Evolutionary conservation across 2,797 vertebrate species (phyloP), one percentile per base, ranked within the genome.

Genomic region (Phylloscopus collybita): DNA sequence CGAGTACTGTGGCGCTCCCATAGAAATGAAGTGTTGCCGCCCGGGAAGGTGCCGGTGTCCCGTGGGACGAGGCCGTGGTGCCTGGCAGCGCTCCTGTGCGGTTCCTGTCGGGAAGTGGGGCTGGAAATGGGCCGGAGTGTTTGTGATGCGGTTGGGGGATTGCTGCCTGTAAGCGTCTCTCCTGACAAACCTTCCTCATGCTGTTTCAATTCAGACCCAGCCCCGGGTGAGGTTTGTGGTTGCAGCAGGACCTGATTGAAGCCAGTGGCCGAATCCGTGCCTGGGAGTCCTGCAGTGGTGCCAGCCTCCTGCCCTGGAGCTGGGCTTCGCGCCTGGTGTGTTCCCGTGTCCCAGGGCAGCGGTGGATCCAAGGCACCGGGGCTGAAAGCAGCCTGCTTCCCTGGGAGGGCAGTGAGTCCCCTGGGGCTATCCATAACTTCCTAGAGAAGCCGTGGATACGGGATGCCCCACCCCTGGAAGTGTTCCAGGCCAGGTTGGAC

Each of bases 241-340:
- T 8, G 29, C 30, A 5, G 42, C 21, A 17, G 44, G 29, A 13
- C 6, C 22, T 25, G 78, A 36, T 13, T 18, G 12, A 17, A 42
- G 9, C 3, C 26, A 0, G 25, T 1, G 3, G 3, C 34, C 3
- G 2, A 8, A 21, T n/a, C 27, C 1, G 0, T 4, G 27, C 0
- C 0, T 3, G 27, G 67, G 53, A 36, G 54, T 6, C 0, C 1
- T 10, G 49, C 11, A 2, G 5, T 4, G 60, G 5, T 47, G 53
- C 22, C 36, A 0, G 17, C 6, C 22, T 59, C 18, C 18, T 0
- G 9, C 22, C 0, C 49, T 22, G 44, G 14, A 4, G 0, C 16
- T 3, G 21, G 23, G 27, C 44, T 20, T 11, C 3, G 1, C 1
- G 0, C 15, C 22, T 4, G 16, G 8, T 0, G 0, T 13, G 4